Evolutionary conservation across 2,888 invertebrate species (phyloP), one percentile per base, ranked within the genome.

Genomic region (Campoletis raptor): DNA sequence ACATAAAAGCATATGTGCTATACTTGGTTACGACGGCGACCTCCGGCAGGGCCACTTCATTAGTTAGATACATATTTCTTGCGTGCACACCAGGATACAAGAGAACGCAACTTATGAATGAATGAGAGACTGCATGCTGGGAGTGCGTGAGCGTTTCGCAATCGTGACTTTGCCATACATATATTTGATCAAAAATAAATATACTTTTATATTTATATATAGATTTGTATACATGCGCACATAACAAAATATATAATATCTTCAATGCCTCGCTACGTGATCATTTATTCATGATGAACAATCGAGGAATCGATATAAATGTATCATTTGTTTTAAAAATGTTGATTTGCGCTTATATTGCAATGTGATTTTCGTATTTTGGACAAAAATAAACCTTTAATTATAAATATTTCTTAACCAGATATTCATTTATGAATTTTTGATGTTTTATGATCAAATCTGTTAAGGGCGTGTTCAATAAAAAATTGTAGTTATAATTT

Each of bases 11-110:
- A 30, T 74, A 66, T 76, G 74, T 70, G 52, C 42, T 42, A 69
- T 76, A 82, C 69, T 80, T 80, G 80, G 76, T 77, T 85, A 79
- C 74, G 64, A 86, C 70, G 85, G 54, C 85, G 85, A 86, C 85
- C 85, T 86, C 85, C 82, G 80, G 70, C 83, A 70, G 79, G 83
- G 85, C 85, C 85, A 86, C 85, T 86, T 86, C 83, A 86, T 86
- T 83, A 86, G 85, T 76, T 80, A 86, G 85, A 77, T 83, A 80
- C 85, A 83, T 86, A 86, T 86, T 83, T 86, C 80, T 83, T 77
- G 57, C 36, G 40, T 81, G 72, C 72, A 61, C 61, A 64, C 76
- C 52, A 74, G 52, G 74, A 48, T 24, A 73, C 66, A 69, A 64
- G 76, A 76, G 72, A 72, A 64, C 61, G 57, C 67, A 52, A 18